Conservation (phyloP, 2,888 invertebrate genomes). For the Rhagonycha lutea region DNA sequence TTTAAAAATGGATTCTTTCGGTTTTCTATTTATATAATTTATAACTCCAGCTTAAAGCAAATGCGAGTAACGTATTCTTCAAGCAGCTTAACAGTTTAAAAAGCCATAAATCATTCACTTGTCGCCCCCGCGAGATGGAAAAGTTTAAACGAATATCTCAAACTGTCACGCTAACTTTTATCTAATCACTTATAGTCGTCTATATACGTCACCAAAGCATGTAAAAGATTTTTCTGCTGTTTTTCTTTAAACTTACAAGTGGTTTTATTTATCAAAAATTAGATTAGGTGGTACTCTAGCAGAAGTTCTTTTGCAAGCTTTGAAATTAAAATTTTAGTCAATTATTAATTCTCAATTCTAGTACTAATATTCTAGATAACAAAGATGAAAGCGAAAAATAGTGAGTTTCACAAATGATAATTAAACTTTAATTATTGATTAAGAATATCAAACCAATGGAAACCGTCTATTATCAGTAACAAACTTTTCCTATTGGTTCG, state of each 20-base stretch:
- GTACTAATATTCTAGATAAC: neutral
- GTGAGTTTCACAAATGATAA: no score
- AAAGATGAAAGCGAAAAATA: neutral
- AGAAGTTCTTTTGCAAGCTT: neutral
- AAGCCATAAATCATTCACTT: constrained; percentile 45
- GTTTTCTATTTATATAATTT: constrained; percentile 36
- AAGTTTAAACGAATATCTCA: constrained; percentile 47
- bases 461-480: no score
- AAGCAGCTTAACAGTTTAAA: constrained; percentile 40
- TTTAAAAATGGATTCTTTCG: constrained; percentile 13
- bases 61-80: constrained; percentile 31
- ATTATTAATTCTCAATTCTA: neutral
- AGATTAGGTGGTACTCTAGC: neutral
- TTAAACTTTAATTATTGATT: no score
- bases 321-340: neutral
- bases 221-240: constrained; percentile 23
- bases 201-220: constrained; percentile 28
- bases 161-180: constrained; percentile 38
- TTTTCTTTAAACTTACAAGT: constrained; percentile 29
- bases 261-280: constrained; percentile 7
- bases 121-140: constrained; percentile 43
- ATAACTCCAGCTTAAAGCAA: constrained; percentile 29
- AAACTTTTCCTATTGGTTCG: no score
- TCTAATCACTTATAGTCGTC: constrained; percentile 30
- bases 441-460: no score